A percentile compares a stretch with the other conserved stretches of the same genome.
Conservation (phyloP, 2,113 vertebrate genomes). For the Calyptommatus sinebrachiatus region DNA sequence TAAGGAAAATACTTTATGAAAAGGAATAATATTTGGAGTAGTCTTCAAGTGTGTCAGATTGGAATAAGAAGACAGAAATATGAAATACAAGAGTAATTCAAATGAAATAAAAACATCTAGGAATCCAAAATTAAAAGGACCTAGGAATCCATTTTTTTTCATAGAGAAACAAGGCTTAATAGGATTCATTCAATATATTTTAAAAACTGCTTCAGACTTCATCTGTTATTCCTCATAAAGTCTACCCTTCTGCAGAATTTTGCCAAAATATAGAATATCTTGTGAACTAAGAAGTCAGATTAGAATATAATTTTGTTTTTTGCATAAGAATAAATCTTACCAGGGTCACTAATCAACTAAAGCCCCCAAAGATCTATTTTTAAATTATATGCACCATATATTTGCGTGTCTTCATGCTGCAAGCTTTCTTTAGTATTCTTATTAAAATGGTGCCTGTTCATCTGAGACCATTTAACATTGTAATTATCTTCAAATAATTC, state of each 20-base stretch:
- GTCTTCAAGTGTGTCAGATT: not conserved
- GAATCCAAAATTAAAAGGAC: conserved; percentile 1
- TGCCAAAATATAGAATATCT: not conserved
- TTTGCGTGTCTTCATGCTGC: not conserved
- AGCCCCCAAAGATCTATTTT: not conserved
- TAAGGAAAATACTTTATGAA: not conserved
- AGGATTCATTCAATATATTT: conserved; percentile 15
- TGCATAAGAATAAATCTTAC: not conserved
- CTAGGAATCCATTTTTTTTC: not conserved
- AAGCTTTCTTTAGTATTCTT: not conserved
- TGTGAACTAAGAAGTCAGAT: not conserved
- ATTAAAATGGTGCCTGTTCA: not conserved
- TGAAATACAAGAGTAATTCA: conserved; percentile 7
- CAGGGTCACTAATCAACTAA: not conserved
- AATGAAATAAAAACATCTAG: not conserved
- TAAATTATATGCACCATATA: not conserved
- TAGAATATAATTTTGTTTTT: not conserved
- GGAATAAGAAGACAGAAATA: not conserved
- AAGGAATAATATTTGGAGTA: not conserved
- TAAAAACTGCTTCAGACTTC: conserved; percentile 7
- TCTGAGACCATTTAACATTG: not conserved
- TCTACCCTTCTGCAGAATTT: not conserved
- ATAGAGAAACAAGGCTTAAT: not conserved
- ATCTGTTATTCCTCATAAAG: not conserved
- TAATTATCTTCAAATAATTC: conserved; percentile 42